Evolutionary conservation across 1,140 invertebrate species (phyloP), one percentile per base, ranked within the genome.

Genomic region (Rhysida immarginata): DNA sequence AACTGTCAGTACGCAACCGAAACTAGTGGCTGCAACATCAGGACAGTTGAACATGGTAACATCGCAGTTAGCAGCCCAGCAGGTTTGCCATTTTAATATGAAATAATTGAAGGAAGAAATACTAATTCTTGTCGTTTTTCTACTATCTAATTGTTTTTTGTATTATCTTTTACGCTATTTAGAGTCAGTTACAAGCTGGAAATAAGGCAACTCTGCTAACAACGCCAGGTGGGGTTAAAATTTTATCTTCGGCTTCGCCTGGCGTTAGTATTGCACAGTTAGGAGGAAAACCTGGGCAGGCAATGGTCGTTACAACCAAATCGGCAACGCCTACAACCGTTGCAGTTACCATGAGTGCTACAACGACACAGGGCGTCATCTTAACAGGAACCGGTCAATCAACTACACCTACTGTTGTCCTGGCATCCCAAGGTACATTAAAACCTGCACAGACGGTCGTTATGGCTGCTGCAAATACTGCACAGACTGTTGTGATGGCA

Each of bases 41-140:
- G 65, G 61, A 16, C 65, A 68, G 55, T 61, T 62, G 26, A 61
- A 58, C 20, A 62, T 69, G 44, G 60, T 69, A 2, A 66, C 68
- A 43, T 65, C 68, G 21, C 67, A 67, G 57, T 63, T 66, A 16
- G 51, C 59, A 8, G 26, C 64, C 24, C 61, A 64, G 27, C 64
- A 65, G 46, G 41, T 54, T 41, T 11, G 35, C n/a, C n/a, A n/a
- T n/a, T n/a, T n/a, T n/a, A n/a, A n/a, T n/a, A n/a, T n/a, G n/a
- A n/a, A n/a, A n/a, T n/a, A n/a, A n/a, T n/a, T n/a, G n/a, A n/a
- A n/a, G n/a, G n/a, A n/a, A n/a, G n/a, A n/a, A n/a, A n/a, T n/a
- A n/a, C n/a, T n/a, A n/a, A n/a, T n/a, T n/a, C n/a, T n/a, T n/a
- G n/a, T n/a, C n/a, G n/a, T n/a, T n/a, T n/a, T n/a, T n/a, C n/a